Conservation (phyloP, 2,888 invertebrate genomes). For the Panzeria rudis region DNA sequence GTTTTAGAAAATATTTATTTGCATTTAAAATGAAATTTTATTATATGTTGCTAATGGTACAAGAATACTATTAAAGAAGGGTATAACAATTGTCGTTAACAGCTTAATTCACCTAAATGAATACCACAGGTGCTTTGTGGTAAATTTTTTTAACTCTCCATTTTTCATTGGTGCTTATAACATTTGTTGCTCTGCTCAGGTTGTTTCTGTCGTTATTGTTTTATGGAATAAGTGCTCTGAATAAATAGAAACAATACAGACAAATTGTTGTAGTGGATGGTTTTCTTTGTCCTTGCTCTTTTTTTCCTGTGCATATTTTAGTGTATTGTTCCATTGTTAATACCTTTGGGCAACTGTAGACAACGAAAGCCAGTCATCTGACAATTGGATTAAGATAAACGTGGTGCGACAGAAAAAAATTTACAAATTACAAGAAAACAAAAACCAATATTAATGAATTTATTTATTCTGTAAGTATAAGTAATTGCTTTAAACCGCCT, state of each 20-base stretch:
- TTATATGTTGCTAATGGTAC: no score
- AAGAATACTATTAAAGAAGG: not conserved
- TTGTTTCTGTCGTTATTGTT: constrained; percentile 20
- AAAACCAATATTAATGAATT: not conserved
- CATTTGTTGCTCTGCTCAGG: not conserved
- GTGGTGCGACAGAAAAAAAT: not conserved
- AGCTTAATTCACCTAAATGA: not conserved
- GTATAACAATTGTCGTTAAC: not conserved
- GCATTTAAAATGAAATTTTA: no score
- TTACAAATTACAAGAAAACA: not conserved
- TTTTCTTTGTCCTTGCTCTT: not conserved
- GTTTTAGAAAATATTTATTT: no score
- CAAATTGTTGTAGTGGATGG: constrained; percentile 33
- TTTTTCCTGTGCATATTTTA: not conserved
- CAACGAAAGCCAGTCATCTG: constrained; percentile 45
- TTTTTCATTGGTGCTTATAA: constrained; percentile 2
- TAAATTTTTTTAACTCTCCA: not conserved
- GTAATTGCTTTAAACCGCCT: not conserved
- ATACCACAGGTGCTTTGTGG: constrained; percentile 53
- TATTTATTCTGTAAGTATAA: not conserved
- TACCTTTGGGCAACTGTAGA: constrained; percentile 18
- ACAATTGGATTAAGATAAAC: constrained; percentile 53
- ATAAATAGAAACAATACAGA: constrained; percentile 44
- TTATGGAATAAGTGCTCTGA: constrained; percentile 8
- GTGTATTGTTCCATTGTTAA: constrained; percentile 9